A percentile compares a stretch with the other conserved stretches of the same genome.
Evolutionary conservation across 2,113 vertebrate genomes (phyloP).

Genomic region (Gadus chalcogrammus): DNA sequence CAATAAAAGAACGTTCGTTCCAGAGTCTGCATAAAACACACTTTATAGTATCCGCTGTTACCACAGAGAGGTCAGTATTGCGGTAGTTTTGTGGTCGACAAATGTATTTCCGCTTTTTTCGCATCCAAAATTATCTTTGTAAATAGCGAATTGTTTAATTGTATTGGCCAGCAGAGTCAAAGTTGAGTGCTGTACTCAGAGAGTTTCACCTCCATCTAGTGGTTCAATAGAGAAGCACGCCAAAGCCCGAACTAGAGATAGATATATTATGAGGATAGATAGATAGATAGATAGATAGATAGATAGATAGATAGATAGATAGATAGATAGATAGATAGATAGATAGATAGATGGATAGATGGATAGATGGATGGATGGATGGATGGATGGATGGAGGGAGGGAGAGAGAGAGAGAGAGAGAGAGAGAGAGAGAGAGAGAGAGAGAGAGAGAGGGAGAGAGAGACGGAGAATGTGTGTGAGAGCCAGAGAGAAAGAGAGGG

Average conservation of each 20-base stretch:
- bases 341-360: constrained; percentile 1
- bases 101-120: constrained; percentile 47
- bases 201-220: constrained; percentile 53
- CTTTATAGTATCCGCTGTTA: constrained; percentile 15
- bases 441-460: not conserved
- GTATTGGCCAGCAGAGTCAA: not conserved
- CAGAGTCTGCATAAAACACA: too few species aligned
- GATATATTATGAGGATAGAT: constrained; percentile 2
- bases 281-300: not conserved
- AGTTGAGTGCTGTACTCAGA: not conserved
- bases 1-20: too few species aligned
- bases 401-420: too few species aligned
- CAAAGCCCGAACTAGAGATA: not conserved
- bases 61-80: constrained; percentile 22
- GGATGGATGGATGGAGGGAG: too few species aligned
- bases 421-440: too few species aligned
- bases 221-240: constrained; percentile 25
- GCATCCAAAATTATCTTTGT: constrained; percentile 34
- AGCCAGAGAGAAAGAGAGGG: not conserved
- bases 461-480: not conserved
- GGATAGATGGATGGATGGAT: too few species aligned
- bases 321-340: constrained; percentile 3
- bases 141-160: not conserved
- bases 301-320: not conserved
- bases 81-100: constrained; percentile 13